phyloP scores from a whole-genome alignment of 1,140 invertebrate genomes.

The Metopolophium dirhodum region DNA sequence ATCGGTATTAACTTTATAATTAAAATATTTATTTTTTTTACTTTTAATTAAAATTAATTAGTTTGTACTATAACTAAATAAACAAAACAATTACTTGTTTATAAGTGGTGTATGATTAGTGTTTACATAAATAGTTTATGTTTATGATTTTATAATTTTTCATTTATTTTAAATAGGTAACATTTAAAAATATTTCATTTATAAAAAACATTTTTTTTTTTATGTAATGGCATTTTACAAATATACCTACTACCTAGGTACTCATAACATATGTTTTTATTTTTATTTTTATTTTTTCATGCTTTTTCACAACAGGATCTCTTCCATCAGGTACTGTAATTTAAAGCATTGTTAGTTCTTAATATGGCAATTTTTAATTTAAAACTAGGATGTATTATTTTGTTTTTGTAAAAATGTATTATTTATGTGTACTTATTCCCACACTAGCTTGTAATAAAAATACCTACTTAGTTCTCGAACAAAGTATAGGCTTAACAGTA shows the following conservation, averaged over 20 bases:
- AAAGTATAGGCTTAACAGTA: background rate
- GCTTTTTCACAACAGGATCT: constrained; percentile 55
- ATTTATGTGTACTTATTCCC: background rate
- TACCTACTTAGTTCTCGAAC: background rate
- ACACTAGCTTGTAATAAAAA: background rate
- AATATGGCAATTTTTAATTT: background rate
- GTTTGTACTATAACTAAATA: background rate
- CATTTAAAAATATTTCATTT: constrained; percentile 17
- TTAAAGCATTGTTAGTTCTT: constrained; percentile 35
- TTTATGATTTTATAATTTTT: background rate
- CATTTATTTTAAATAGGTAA: background rate
- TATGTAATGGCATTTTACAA: constrained; percentile 16
- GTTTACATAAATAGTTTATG: background rate
- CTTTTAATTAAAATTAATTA: background rate
- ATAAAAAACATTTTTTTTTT: background rate
- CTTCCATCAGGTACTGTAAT: constrained; percentile 57
- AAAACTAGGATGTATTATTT: background rate
- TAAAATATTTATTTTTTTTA: background rate
- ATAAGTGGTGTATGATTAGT: background rate
- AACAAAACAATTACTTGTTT: background rate
- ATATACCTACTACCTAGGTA: background rate
- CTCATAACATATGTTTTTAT: constrained; percentile 36
- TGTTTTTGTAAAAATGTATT: background rate
- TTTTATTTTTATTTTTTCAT: constrained; percentile 50
- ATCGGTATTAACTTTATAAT: background rate